These are phyloP conservation scores for Caloenas nicobarica DNA, from an alignment of 2,113 vertebrate species.

Conservation along the genomic window DNA sequence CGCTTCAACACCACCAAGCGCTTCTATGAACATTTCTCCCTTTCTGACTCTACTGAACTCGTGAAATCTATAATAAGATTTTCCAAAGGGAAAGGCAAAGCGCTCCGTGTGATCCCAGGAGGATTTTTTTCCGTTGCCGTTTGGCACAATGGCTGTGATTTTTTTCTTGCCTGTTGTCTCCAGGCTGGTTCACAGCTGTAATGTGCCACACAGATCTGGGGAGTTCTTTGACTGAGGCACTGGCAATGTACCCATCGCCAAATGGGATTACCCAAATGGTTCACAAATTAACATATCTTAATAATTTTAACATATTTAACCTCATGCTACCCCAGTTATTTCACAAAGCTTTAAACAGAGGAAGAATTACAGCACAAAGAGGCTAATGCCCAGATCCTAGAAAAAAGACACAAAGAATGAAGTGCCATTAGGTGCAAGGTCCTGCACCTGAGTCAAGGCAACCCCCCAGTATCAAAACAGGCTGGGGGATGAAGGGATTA, in stretches of 20 bases:
- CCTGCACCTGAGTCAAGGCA: too few relatives aligned
- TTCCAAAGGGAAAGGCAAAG: not conserved
- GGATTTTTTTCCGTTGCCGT: not conserved
- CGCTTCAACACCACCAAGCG: not conserved
- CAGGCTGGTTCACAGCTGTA: not conserved
- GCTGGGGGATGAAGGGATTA: too few relatives aligned
- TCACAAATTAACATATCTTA: not conserved
- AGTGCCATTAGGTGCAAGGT: not conserved
- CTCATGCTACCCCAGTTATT: not conserved
- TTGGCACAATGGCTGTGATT: not conserved
- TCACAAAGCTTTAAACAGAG: not conserved
- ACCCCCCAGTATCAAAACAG: too few relatives aligned
- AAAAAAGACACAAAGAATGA: not conserved
- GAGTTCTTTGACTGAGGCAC: not conserved
- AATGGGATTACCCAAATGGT: not conserved
- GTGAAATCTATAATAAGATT: not conserved
- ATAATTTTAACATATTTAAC: not conserved
- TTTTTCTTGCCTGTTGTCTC: not conserved
- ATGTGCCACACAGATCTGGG: not conserved
- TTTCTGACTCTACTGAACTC: not conserved
- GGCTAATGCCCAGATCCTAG: not conserved
- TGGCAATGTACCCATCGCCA: not conserved
- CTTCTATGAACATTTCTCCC: not conserved
- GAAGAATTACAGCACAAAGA: not conserved
- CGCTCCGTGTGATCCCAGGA: not conserved